phyloP scores from a whole-genome alignment of 1,140 invertebrate genomes.

The Pseudomyrmex pallidus region DNA sequence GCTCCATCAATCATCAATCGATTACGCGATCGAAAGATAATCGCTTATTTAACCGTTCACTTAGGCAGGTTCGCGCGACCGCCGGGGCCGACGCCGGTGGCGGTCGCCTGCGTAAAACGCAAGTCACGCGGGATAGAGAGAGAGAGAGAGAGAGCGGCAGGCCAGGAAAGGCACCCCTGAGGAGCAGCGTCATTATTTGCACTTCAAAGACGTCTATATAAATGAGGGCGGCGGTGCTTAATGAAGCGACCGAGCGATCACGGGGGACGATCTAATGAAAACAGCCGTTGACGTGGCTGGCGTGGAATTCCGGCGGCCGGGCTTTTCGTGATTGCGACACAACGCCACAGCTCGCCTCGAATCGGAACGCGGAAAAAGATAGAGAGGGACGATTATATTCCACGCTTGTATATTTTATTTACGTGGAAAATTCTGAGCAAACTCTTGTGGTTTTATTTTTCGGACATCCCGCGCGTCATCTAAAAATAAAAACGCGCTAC shows the following conservation, averaged over 20 bases:
- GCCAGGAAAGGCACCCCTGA: slow-evolving; percentile 53
- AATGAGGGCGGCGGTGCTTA: slow-evolving; percentile 62
- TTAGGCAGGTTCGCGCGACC: slow-evolving; percentile 64
- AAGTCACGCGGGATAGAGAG: slow-evolving; percentile 71
- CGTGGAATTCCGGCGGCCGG: slow-evolving; percentile 20
- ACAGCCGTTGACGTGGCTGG: slow-evolving; percentile 26
- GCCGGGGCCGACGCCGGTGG: slow-evolving; percentile 45
- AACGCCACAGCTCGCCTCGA: neutral
- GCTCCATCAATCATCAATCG: slow-evolving; percentile 80
- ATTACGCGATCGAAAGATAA: slow-evolving; percentile 75
- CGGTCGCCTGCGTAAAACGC: slow-evolving; percentile 57
- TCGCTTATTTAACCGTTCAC: slow-evolving; percentile 79
- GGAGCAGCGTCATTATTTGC: slow-evolving; percentile 78
- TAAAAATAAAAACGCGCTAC: slow-evolving; percentile 25
- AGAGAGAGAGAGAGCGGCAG: slow-evolving; percentile 35
- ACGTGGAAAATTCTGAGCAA: neutral
- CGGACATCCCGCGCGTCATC: too few relatives aligned
- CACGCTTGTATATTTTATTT: too few relatives aligned
- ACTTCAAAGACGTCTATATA: slow-evolving; percentile 77
- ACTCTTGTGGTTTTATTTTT: neutral
- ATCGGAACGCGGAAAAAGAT: neutral
- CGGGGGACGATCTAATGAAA: slow-evolving; percentile 48
- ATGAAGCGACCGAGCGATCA: slow-evolving; percentile 53
- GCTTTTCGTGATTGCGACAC: slow-evolving; percentile 14
- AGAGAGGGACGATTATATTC: neutral